These are phyloP conservation scores for Polymixis lichenea DNA, from an alignment of 2,888 invertebrate species.

Conservation along the genomic window DNA sequence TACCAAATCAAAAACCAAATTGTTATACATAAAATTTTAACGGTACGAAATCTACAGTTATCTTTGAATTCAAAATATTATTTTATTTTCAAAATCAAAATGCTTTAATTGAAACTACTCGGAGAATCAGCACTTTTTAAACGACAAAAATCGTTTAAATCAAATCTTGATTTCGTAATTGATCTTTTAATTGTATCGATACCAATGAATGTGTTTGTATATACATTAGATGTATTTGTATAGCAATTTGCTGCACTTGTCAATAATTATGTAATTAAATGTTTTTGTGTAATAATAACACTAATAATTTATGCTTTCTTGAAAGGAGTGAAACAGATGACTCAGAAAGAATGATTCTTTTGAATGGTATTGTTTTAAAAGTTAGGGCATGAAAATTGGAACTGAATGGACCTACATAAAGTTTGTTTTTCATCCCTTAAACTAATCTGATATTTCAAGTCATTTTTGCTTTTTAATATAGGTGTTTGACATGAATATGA, in stretches of 20 bases:
- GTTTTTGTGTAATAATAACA: slow-evolving; percentile 23
- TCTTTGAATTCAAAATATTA: too few species aligned
- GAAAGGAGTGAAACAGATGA: background rate
- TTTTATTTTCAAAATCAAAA: too few species aligned
- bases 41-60: background rate
- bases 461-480: too few species aligned
- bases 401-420: background rate
- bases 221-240: slow-evolving; percentile 66
- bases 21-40: background rate
- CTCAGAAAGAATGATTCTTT: slow-evolving; percentile 1
- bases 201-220: slow-evolving; percentile 60
- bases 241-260: slow-evolving; percentile 70
- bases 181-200: background rate
- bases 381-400: slow-evolving; percentile 19
- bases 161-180: background rate
- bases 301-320: slow-evolving; percentile 29
- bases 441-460: too few species aligned
- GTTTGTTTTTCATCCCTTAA: too few species aligned
- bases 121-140: too few species aligned
- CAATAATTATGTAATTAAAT: slow-evolving; percentile 56
- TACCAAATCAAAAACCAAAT: background rate
- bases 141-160: background rate
- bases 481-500: too few species aligned
- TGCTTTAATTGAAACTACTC: too few species aligned
- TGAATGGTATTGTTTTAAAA: slow-evolving; percentile 1